A percentile compares a stretch with the other conserved stretches of the same genome.
Conservation (phyloP, 1,140 invertebrate genomes). For the Ostrea denselamellosa region DNA sequence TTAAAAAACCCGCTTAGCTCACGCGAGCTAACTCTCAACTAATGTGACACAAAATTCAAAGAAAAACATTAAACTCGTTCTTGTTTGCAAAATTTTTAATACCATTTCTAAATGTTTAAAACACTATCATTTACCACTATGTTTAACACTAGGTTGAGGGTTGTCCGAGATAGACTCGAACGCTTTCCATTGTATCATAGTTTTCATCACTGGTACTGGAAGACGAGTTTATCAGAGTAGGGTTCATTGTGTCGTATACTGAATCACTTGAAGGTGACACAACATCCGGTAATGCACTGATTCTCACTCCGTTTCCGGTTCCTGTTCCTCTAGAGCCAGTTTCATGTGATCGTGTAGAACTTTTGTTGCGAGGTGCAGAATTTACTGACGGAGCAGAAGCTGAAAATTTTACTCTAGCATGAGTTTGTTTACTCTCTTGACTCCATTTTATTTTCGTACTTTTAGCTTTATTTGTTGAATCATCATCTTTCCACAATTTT, state of each 20-base stretch:
- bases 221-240: background rate
- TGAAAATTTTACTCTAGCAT: background rate
- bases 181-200: conserved; percentile 14
- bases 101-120: too few relatives aligned
- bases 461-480: background rate
- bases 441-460: background rate
- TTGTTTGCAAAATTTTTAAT: too few relatives aligned
- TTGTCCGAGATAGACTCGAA: background rate
- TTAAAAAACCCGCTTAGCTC: too few relatives aligned
- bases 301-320: background rate
- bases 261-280: background rate
- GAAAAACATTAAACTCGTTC: background rate
- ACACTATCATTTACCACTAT: background rate
- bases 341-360: background rate
- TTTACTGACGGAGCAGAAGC: background rate
- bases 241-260: background rate
- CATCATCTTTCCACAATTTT: background rate
- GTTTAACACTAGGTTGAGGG: background rate
- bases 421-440: background rate
- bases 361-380: background rate
- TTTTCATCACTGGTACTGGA: background rate
- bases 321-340: background rate
- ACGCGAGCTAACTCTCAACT: too few relatives aligned
- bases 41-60: background rate
- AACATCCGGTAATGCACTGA: background rate